Evolutionary conservation across 2,888 invertebrate species (phyloP).

Genomic region (Baronia brevicornis): DNA sequence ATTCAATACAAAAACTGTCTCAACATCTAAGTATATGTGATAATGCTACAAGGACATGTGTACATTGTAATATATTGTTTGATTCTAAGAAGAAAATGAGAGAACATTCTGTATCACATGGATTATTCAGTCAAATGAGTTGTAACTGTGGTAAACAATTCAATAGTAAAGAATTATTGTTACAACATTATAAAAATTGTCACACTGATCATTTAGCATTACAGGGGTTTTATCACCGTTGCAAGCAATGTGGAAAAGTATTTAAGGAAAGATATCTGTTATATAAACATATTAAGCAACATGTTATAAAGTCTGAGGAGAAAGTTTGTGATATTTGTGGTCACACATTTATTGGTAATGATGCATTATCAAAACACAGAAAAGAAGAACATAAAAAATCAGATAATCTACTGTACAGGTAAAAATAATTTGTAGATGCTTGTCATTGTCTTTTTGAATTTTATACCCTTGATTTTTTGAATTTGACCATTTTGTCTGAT

Average conservation of each 20-base stretch:
- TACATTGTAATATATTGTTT: conserved; percentile 49
- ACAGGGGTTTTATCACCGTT: conserved; percentile 44
- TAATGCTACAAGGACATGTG: conserved; percentile 46
- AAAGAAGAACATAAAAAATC: conserved; percentile 40
- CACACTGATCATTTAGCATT: conserved; percentile 39
- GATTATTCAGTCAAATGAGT: conserved; percentile 25
- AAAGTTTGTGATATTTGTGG: conserved; percentile 57
- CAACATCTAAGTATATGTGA: conserved; percentile 60
- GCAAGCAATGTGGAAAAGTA: conserved; percentile 53
- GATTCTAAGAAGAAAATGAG: conserved; percentile 58
- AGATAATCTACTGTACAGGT: conserved; percentile 44
- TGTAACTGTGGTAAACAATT: conserved; percentile 54
- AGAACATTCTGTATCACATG: conserved; percentile 47
- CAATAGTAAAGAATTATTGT: conserved; percentile 37
- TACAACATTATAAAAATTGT: conserved; percentile 48
- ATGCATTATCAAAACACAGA: conserved; percentile 45
- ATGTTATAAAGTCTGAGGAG: conserved; percentile 44
- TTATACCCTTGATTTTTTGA: no score
- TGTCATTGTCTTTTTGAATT: no score
- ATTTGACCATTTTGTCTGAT: no score
- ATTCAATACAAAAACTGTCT: conserved; percentile 44
- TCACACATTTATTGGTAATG: conserved; percentile 41
- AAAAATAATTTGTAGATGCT: conserved; percentile 17
- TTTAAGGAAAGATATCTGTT: conserved; percentile 51
- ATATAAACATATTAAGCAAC: conserved; percentile 55